Evolutionary conservation across 1,140 invertebrate species (phyloP).

Genomic region (Penaeus chinensis): DNA sequence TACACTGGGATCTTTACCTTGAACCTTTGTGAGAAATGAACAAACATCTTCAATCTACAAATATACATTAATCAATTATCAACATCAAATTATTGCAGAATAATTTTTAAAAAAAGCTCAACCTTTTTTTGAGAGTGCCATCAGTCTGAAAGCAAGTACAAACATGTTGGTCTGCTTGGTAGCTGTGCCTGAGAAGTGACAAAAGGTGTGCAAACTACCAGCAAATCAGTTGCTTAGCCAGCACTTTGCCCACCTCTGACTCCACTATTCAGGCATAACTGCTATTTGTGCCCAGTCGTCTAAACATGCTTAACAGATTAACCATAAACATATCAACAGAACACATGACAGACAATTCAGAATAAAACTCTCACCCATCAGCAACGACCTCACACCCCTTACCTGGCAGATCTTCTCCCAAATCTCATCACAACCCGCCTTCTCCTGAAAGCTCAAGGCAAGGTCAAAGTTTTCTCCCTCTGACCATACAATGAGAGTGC

Average conservation of each 20-base stretch:
- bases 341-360: neutral
- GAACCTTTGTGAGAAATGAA: conserved; percentile 75
- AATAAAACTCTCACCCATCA: neutral
- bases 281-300: no score
- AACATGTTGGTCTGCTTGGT: no score
- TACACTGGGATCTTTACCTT: conserved; percentile 97
- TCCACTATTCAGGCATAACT: no score
- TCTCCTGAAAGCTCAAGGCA: conserved; percentile 99
- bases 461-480: conserved; percentile 99
- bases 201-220: no score
- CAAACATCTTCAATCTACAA: conserved; percentile 29
- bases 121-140: no score
- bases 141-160: no score
- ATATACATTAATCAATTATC: neutral
- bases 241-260: no score
- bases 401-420: conserved; percentile 99
- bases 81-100: no score
- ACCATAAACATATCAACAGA: no score
- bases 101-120: neutral
- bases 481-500: conserved; percentile 99
- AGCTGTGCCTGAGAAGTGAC: no score
- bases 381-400: conserved; percentile 48
- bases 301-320: no score
- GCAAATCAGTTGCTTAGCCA: no score
- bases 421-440: conserved; percentile 99